Evolutionary conservation across 1,140 invertebrate genomes (phyloP), one percentile per base, ranked within the genome.

Genomic region (Panulirus ornatus): DNA sequence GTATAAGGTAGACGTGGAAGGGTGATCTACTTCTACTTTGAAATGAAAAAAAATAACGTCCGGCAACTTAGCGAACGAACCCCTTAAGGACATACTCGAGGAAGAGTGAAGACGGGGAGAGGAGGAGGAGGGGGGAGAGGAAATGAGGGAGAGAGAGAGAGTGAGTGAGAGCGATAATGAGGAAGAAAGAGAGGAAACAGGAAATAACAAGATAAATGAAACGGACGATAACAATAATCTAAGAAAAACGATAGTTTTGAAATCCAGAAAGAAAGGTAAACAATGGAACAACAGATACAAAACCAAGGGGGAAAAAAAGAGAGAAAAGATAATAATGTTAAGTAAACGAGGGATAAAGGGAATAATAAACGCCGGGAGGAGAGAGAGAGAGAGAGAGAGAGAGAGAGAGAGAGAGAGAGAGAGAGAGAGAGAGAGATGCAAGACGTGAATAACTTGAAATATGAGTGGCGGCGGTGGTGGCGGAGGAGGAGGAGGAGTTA

Each of bases 231-330:
- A 42, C 11, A 71, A 73, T 40, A 44, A 84, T 44, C 91, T 79
- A 93, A 22, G 19, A 11, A 75, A 40, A 73, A 27, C n/a, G 66
- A 22, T 63, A 73, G 40, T n/a, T n/a, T n/a, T n/a, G n/a, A n/a
- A n/a, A n/a, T n/a, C n/a, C n/a, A n/a, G n/a, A n/a, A n/a, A n/a
- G n/a, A n/a, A n/a, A n/a, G n/a, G n/a, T n/a, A 9, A n/a, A 79
- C 92, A 92, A n/a, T n/a, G n/a, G n/a, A n/a, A n/a, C n/a, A n/a
- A n/a, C n/a, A n/a, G n/a, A n/a, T n/a, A n/a, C n/a, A n/a, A n/a
- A n/a, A n/a, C n/a, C n/a, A n/a, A n/a, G 92, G 92, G 92, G 91
- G 90, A 93, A 92, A 92, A 92, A 92, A 88, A 81, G 82, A 85
- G 83, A 38, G 47, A 66, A n/a, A n/a, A n/a, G n/a, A n/a, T n/a